A percentile compares a stretch with the other conserved stretches of the same genome.
These are phyloP conservation scores for Cylloceria caligata DNA, from an alignment of 2,888 invertebrate species.

Conservation along the genomic window DNA sequence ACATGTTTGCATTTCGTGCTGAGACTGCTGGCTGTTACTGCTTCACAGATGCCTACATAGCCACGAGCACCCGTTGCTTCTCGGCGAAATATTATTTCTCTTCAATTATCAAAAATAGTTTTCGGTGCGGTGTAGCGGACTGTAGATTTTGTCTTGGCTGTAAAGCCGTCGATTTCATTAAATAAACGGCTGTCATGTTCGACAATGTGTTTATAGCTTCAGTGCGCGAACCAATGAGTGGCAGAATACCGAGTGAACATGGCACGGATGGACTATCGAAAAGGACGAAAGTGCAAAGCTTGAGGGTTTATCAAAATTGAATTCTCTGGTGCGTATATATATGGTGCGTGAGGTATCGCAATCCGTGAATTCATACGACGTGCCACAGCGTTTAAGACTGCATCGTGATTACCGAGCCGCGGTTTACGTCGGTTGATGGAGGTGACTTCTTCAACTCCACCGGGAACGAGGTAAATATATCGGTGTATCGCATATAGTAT, in stretches of 20 bases:
- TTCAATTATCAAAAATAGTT: conserved; percentile 18
- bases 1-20: conserved; percentile 35
- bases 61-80: conserved; percentile 8
- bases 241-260: conserved; percentile 5
- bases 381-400: neutral
- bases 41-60: neutral
- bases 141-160: conserved; percentile 12
- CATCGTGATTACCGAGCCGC: conserved; percentile 28
- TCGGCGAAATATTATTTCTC: conserved; percentile 29
- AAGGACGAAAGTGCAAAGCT: conserved; percentile 2
- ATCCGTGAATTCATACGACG: conserved; percentile 23
- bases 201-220: conserved; percentile 35
- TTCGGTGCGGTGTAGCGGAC: neutral
- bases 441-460: conserved; percentile 6
- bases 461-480: conserved; percentile 52
- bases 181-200: neutral
- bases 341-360: neutral
- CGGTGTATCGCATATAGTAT: conserved; percentile 17
- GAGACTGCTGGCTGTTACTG: neutral
- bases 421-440: conserved; percentile 19
- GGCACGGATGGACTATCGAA: neutral
- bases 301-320: conserved; percentile 32
- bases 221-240: conserved; percentile 53
- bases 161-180: conserved; percentile 9
- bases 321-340: conserved; percentile 16